Evolutionary conservation across 2,113 vertebrate species (phyloP).

Genomic region (Cebidichthys violaceus): DNA sequence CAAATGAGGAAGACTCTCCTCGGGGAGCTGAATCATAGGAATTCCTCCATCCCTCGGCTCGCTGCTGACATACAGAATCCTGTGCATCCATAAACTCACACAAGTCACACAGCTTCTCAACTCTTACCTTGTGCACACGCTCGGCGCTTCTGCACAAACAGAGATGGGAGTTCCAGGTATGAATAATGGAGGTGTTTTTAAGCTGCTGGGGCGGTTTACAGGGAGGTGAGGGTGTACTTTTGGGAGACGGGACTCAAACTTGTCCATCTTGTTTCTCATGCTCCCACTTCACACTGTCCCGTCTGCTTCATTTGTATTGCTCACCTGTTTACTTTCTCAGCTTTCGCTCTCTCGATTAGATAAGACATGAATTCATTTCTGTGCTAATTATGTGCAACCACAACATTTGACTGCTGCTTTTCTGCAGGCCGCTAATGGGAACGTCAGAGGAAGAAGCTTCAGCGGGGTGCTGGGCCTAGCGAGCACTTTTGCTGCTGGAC

Average conservation of each 20-base stretch:
- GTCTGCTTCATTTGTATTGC: neutral
- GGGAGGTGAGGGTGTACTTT: slow-evolving; percentile 28
- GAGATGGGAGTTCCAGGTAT: slow-evolving; percentile 15
- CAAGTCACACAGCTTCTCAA: neutral
- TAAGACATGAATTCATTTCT: slow-evolving; percentile 5
- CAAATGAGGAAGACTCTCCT: slow-evolving; percentile 55
- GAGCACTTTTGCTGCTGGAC: slow-evolving; percentile 3
- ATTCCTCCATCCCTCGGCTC: slow-evolving; percentile 8
- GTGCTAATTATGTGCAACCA: slow-evolving; percentile 17
- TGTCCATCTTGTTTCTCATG: neutral
- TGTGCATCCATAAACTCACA: slow-evolving; percentile 14
- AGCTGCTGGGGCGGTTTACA: slow-evolving; percentile 40
- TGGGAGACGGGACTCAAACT: slow-evolving; percentile 1
- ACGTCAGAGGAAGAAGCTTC: slow-evolving; percentile 38
- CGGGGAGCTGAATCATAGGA: slow-evolving; percentile 63
- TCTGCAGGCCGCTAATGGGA: slow-evolving; percentile 45
- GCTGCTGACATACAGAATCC: slow-evolving; percentile 31
- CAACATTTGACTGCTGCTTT: slow-evolving; percentile 4
- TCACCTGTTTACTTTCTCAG: slow-evolving; percentile 2
- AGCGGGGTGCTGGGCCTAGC: neutral
- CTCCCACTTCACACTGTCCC: neutral
- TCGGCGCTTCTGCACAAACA: slow-evolving; percentile 18
- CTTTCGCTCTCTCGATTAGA: slow-evolving; percentile 12
- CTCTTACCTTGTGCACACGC: neutral
- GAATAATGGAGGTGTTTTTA: slow-evolving; percentile 69